Conservation (phyloP, 2,888 invertebrate species). For the Agrochola lychnidis region DNA sequence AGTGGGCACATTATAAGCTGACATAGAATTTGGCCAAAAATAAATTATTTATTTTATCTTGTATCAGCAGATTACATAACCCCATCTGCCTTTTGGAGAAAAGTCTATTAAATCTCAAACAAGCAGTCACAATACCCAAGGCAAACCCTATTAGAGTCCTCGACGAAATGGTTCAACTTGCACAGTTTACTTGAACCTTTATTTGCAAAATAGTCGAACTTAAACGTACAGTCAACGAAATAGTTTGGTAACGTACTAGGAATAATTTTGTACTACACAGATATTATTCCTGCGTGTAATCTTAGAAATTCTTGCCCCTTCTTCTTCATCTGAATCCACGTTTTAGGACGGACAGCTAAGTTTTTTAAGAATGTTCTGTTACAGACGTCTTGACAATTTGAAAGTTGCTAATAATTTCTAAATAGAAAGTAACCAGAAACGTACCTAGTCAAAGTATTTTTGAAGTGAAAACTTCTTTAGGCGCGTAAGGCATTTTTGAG, state of each 20-base stretch:
- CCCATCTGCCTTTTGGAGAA: background rate
- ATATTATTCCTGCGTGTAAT: background rate
- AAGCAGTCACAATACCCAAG: conserved; percentile 34
- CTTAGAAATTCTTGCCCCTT: background rate
- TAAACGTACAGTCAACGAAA: conserved; percentile 21
- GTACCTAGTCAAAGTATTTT: background rate
- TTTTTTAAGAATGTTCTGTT: background rate
- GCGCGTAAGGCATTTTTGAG: too few species aligned
- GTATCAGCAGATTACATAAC: background rate
- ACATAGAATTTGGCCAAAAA: background rate
- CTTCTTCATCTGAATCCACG: background rate
- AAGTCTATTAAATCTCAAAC: conserved; percentile 33
- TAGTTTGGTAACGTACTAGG: background rate
- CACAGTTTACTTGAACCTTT: conserved; percentile 50
- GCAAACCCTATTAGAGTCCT: conserved; percentile 66
- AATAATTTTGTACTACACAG: background rate
- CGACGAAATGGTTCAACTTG: conserved; percentile 59
- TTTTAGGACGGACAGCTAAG: background rate
- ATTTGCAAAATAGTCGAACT: conserved; percentile 59
- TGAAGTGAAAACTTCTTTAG: too few species aligned
- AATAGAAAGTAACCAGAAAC: background rate
- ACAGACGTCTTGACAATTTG: background rate
- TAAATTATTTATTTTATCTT: background rate
- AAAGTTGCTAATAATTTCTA: background rate
- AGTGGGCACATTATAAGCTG: too few species aligned